Conservation (phyloP, 2,888 invertebrate genomes). For the Leucophenga montana region DNA sequence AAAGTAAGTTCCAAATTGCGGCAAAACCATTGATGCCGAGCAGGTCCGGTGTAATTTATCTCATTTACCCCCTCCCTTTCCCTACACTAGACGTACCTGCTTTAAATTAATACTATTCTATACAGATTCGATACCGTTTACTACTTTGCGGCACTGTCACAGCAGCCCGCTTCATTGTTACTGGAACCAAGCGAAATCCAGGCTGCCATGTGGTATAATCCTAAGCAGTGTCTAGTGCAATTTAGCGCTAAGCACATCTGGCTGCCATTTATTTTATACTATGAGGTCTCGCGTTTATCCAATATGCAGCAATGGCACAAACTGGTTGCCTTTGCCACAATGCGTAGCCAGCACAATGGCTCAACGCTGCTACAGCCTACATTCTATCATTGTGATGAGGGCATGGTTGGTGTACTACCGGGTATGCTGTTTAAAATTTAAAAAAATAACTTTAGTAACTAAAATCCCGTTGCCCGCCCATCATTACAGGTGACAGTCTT, state of each 20-base stretch:
- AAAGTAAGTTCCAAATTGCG: conserved; percentile 75
- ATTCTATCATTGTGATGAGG: conserved; percentile 76
- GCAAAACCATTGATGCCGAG: too few relatives aligned
- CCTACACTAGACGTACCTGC: too few relatives aligned
- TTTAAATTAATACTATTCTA: neutral
- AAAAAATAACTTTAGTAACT: too few relatives aligned
- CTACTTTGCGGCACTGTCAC: conserved; percentile 53
- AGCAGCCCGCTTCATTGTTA: conserved; percentile 47
- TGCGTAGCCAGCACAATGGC: conserved; percentile 75
- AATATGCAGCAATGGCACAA: conserved; percentile 76
- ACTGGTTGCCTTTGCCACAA: conserved; percentile 76
- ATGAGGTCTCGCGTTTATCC: conserved; percentile 80
- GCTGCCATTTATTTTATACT: conserved; percentile 83
- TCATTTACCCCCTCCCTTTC: too few relatives aligned
- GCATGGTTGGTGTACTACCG: conserved; percentile 76
- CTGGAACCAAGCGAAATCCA: conserved; percentile 59
- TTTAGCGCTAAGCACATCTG: conserved; percentile 54
- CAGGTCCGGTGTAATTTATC: too few relatives aligned
- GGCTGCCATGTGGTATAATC: conserved; percentile 49
- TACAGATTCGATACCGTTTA: conserved; percentile 60
- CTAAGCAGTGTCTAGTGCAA: conserved; percentile 46
- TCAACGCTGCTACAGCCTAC: conserved; percentile 76
- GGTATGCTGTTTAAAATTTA: conserved; percentile 71
- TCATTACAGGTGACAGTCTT: conserved; percentile 74
- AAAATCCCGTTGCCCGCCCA: neutral